Conservation (phyloP, 1,140 invertebrate species). For the Drosophila ercepeae region DNA sequence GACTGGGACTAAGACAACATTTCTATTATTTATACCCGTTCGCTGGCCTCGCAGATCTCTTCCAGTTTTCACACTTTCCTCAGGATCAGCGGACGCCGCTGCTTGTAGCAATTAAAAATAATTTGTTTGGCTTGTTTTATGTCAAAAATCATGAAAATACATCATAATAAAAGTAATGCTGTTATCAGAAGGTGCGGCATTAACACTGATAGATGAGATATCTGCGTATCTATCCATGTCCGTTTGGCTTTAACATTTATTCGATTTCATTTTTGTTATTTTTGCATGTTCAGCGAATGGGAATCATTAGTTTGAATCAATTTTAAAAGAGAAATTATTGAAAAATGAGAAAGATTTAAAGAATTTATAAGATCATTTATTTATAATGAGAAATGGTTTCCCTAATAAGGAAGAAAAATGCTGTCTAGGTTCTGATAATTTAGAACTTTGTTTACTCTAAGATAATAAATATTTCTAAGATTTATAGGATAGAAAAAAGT, state of each 20-base stretch:
- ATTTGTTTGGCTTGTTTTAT: conserved; percentile 75
- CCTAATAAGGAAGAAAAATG: too few species aligned
- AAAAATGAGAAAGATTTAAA: conserved; percentile 9
- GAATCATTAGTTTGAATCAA: conserved; percentile 28
- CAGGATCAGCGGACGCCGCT: conserved; percentile 27
- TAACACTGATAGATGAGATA: conserved; percentile 31
- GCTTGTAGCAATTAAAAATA: conserved; percentile 78
- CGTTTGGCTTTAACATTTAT: neutral
- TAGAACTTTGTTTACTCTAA: neutral
- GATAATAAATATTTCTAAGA: neutral
- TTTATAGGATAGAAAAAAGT: neutral
- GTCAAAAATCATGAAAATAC: conserved; percentile 75
- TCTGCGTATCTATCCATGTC: conserved; percentile 8
- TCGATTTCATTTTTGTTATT: conserved; percentile 14
- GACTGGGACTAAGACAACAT: conserved; percentile 52
- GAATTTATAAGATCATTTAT: too few species aligned
- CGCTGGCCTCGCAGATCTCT: conserved; percentile 42
- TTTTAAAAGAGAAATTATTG: conserved; percentile 17
- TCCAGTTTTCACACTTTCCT: conserved; percentile 77
- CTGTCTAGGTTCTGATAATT: neutral
- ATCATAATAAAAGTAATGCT: conserved; percentile 68
- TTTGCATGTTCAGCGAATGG: conserved; percentile 27
- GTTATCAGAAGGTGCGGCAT: conserved; percentile 44
- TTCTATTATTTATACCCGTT: conserved; percentile 75
- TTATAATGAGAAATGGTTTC: too few species aligned